Base-by-base conservation (phyloP, 2,113 vertebrate species). In the Takifugu bimaculatus region DNA sequence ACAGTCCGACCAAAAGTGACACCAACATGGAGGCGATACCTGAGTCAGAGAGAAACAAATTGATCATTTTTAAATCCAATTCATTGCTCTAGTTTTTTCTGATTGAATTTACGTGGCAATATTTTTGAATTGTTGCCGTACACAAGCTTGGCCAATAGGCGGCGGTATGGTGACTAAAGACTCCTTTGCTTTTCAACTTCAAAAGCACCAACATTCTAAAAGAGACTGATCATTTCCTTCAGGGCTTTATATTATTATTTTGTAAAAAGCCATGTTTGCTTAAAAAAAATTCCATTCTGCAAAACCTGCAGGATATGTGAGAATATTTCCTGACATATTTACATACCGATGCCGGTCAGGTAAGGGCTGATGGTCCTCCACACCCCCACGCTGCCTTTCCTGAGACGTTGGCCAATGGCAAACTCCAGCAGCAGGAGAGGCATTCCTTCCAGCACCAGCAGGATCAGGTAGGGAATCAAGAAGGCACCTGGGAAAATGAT, bases 391-490 rank as follows among this genome's bases (percentile, higher is more conserved):
- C 93, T 93, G 57, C 95, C 92, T 80, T 87, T 94, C 49, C 95
- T 90, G 52, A 96, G 88, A 60, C 95, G 88, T 72, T 98, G 95
- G 4, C 95, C 95, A 0, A 98, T 92, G 56, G 94, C 95, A 59
- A 98, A 97, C 85, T 97, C 95, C 74, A 98, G 76, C 58, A 93
- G 63, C 60, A 98, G 89, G 57, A 98, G 80, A 0, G 95, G 95
- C 28, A 93, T 71, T 5, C 95, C 95, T 72, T 98, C 95, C 60
- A 98, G 68, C 1, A 96, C 88, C 52, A 97, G 85, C 74, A 98
- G 87, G 81, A 98, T 93, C 65, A 97, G 80, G 82, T 96, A 97
- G 0, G 95, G 95, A 52, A 98, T 96, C 92, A 98, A 91, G 75
- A 98, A 98, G 0, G 95, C 95, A 50, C 95, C 95, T 98, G 70